Percentiles rank a stretch among this genome's conserved stretches.
These are phyloP conservation scores for Philaenus spumarius DNA, from an alignment of 1,140 invertebrate species.

Conservation along the genomic window DNA sequence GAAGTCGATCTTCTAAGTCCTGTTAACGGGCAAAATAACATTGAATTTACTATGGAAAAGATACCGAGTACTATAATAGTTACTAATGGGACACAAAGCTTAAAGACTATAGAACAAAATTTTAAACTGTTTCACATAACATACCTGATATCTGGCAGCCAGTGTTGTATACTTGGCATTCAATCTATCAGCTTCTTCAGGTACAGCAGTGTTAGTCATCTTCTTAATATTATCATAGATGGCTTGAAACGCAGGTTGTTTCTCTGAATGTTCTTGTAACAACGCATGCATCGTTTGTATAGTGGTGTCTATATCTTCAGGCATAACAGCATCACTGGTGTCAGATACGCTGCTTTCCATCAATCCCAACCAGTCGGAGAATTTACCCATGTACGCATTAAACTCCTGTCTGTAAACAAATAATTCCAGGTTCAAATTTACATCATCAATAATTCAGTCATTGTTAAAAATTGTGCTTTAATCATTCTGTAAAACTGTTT, in stretches of 20 bases:
- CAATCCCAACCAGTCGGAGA: constrained; percentile 77
- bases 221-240: constrained; percentile 79
- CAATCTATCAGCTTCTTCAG: constrained; percentile 62
- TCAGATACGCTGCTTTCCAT: constrained; percentile 64
- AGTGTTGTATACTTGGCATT: constrained; percentile 66
- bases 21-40: too few relatives aligned
- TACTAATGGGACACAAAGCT: too few relatives aligned
- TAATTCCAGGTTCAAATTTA: too few relatives aligned
- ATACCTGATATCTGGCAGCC: constrained; percentile 61
- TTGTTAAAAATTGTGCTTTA: too few relatives aligned
- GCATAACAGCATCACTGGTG: constrained; percentile 52
- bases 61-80: too few relatives aligned
- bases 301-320: constrained; percentile 53
- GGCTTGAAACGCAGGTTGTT: constrained; percentile 60
- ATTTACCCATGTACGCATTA: constrained; percentile 68
- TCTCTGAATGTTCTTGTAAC: constrained; percentile 73
- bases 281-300: constrained; percentile 71
- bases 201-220: constrained; percentile 56
- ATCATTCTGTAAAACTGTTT: too few relatives aligned
- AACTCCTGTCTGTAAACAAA: constrained; percentile 65
- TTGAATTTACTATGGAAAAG: too few relatives aligned
- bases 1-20: constrained; percentile 64
- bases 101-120: too few relatives aligned
- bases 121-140: too few relatives aligned
- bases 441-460: too few relatives aligned